Evolutionary conservation across 2,113 vertebrate genomes (phyloP), one percentile per base, ranked within the genome.

Genomic region (Echinops telfairi): DNA sequence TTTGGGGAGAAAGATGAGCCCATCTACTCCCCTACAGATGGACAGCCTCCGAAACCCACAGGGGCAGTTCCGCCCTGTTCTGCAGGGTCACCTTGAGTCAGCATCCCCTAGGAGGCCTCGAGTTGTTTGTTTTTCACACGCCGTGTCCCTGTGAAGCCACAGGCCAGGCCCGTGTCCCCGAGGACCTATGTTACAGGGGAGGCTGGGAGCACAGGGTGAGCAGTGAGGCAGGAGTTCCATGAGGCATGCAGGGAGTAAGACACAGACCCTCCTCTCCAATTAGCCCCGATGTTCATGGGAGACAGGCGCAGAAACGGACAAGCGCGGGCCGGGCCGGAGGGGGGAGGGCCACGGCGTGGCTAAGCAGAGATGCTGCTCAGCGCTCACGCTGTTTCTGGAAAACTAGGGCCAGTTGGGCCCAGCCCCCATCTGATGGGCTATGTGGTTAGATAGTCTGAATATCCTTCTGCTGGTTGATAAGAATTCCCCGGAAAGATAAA

Each of bases 241-340:
- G 5, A 6, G 6, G 47, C 47, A 53, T 11, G 5, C 47, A 53
- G 47, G 47, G 47, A 7, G 9, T 5, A n/a, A 71, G 71, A n/a
- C 29, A 6, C 0, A 0, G 53, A 6, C 33, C 23, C 23, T 79
- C 0, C 11, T 12, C 43, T 57, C 57, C 6, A 0, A 19, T 0
- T 7, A 33, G 25, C 25, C 75, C 20, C 36, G 22, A 9, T 43
- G 20, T 23, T 38, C 33, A 6, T 27, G 31, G 53, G 33, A 33
- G 22, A 20, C 4, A 16, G 29, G 33, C 1, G 23, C 81, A 36
- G 29, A 85, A 33, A 40, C 1, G 27, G 58, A 11, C 36, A 19
- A 6, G 15, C 36, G 57, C 0, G 15, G 4, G 19, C 19, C 25
- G n/a, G 3, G 40, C 40, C 7, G 2, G 60, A 0, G 0, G 4